Evolutionary conservation across 2,888 invertebrate genomes (phyloP), one percentile per base, ranked within the genome.

Genomic region (Epinotia demarniana): DNA sequence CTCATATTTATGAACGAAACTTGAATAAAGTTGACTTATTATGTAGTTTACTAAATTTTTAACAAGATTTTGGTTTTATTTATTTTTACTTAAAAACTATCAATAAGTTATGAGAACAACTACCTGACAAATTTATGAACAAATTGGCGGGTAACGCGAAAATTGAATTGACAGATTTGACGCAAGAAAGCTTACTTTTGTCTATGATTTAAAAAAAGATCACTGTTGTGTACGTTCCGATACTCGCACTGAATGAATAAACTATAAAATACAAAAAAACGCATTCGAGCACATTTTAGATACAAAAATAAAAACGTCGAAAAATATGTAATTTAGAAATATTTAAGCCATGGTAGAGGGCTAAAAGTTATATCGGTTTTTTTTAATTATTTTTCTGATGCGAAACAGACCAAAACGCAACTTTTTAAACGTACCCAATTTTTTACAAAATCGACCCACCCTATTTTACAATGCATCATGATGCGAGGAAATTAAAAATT

Each of bases 371-470:
- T 60, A 60, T 27, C 60, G 16, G 23, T 27, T 60, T 60, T 60
- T 60, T 60, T 60, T 60, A 60, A 60, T 23, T 60, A n/a, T 60
- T 60, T 60, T 60, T 60, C 60, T 60, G 27, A 60, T 60, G 60
- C 60, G 33, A 27, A 60, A 60, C 16, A 60, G 27, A 60, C 27
- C 60, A 60, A 60, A 60, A 60, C 60, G 60, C 60, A 60, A 60
- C 60, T 60, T 60, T 27, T 60, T 60, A 27, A 60, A 60, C 27
- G 16, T 60, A 60, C 60, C 60, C 60, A 60, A 33, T 27, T 60
- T 60, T 60, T 60, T 60, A 16, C 60, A 60, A 60, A 60, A 60
- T 60, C 33, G 60, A 60, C 60, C 60, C 60, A 60, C 27, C 60
- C 60, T 57, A n/a, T n/a, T n/a, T n/a, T n/a, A n/a, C n/a, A n/a